Percentiles rank a stretch among this genome's conserved stretches.
phyloP scores from a whole-genome alignment of 2,797 vertebrate species.

The Scyliorhinus canicula region DNA sequence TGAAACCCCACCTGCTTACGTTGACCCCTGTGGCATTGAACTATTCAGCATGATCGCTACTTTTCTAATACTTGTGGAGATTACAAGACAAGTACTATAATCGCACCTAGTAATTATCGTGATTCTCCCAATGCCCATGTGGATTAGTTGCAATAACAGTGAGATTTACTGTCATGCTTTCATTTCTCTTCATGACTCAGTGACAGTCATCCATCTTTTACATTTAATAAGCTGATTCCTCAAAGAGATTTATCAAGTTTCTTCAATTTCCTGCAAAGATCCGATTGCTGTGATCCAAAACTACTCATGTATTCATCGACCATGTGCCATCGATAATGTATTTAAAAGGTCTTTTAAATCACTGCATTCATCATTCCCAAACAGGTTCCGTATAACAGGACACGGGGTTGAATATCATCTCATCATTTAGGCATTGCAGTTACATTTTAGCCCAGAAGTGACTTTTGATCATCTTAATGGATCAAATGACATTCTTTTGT shows the following conservation, averaged over 20 bases:
- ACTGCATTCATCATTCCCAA: slow-evolving; percentile 40
- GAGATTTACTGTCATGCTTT: neutral
- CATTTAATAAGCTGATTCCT: neutral
- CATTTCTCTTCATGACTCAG: neutral
- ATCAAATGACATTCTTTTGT: neutral
- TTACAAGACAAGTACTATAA: neutral
- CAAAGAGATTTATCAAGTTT: neutral
- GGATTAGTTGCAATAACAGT: neutral
- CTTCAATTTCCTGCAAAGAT: neutral
- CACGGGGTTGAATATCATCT: neutral
- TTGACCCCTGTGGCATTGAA: neutral
- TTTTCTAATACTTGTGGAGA: neutral
- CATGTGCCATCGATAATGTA: neutral
- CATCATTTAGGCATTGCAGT: neutral
- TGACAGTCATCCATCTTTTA: neutral
- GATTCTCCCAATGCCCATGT: neutral
- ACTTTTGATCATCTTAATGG: neutral
- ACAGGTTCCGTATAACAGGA: slow-evolving; percentile 37
- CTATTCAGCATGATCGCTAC: neutral
- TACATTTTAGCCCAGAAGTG: neutral
- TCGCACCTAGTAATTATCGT: neutral
- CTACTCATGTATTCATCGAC: neutral
- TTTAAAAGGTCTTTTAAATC: neutral
- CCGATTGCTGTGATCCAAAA: neutral
- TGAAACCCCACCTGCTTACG: neutral